Evolutionary conservation across 2,888 invertebrate species (phyloP).

Genomic region (Dasysyrphus tricinctus): DNA sequence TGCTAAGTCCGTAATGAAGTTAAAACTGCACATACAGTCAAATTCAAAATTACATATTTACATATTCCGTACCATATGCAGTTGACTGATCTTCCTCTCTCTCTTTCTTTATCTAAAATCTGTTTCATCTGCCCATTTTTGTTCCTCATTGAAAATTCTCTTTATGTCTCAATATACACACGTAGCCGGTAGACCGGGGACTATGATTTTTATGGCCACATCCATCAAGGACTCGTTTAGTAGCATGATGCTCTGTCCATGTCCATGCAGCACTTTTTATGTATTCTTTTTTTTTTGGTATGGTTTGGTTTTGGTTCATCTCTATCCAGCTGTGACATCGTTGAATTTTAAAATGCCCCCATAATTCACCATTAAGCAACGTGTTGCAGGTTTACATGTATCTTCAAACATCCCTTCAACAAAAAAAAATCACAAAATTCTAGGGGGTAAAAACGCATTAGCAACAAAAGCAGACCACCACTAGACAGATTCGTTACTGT

Average conservation of each 20-base stretch:
- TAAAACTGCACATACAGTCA: constrained; percentile 52
- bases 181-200: constrained; percentile 28
- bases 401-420: neutral
- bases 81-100: constrained; percentile 21
- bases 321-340: constrained; percentile 73
- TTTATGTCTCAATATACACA: constrained; percentile 67
- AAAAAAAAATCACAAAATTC: neutral
- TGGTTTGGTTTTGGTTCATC: constrained; percentile 14
- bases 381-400: constrained; percentile 62
- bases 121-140: constrained; percentile 52
- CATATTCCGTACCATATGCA: constrained; percentile 51
- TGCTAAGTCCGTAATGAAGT: constrained; percentile 43
- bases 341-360: constrained; percentile 74
- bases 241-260: constrained; percentile 23
- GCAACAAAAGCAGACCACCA: constrained; percentile 62
- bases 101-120: constrained; percentile 25
- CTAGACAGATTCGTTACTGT: constrained; percentile 40
- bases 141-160: constrained; percentile 65
- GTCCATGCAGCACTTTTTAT: constrained; percentile 22
- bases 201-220: constrained; percentile 67
- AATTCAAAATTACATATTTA: constrained; percentile 52
- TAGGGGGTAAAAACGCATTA: constrained; percentile 65
- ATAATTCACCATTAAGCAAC: constrained; percentile 74
- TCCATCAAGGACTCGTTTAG: constrained; percentile 73
- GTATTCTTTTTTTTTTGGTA: neutral